phyloP scores from a whole-genome alignment of 2,113 vertebrate species.

The Benitochromis conjunctus region DNA sequence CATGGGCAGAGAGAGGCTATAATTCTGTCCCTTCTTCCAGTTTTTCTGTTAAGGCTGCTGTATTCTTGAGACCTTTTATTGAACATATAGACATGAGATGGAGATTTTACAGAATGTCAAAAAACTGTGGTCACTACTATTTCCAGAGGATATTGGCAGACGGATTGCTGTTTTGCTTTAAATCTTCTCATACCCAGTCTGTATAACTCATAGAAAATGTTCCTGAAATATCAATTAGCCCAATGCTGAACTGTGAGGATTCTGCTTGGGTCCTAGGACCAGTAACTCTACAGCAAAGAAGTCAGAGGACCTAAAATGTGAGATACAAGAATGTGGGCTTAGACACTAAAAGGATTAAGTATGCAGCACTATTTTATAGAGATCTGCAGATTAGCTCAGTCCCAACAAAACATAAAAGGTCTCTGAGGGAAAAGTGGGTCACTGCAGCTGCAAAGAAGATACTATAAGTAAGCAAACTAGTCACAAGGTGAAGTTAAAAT shows the following conservation, averaged over 20 bases:
- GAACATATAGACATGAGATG: not conserved
- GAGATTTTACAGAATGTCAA: not conserved
- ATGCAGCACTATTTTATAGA: not conserved
- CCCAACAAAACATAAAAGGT: not conserved
- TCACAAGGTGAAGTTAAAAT: not conserved
- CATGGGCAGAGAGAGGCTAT: not conserved
- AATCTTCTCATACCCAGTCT: not conserved
- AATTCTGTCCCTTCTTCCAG: not conserved
- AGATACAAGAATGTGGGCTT: not conserved
- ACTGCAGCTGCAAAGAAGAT: not conserved
- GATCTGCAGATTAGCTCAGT: not conserved
- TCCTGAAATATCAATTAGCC: not conserved
- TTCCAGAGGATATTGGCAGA: not conserved
- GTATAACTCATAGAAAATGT: not conserved
- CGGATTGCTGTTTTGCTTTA: fast-evolving
- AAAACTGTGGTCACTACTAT: not conserved
- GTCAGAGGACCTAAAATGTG: not conserved
- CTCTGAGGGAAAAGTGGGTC: conserved; percentile 7
- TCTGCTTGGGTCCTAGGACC: not conserved
- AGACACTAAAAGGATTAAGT: not conserved
- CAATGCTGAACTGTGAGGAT: not conserved
- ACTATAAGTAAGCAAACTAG: not conserved
- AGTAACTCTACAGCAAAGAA: not conserved
- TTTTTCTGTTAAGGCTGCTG: not conserved
- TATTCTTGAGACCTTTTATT: not conserved